A percentile compares a stretch with the other conserved stretches of the same genome.
phyloP scores from a whole-genome alignment of 2,113 vertebrate genomes.

The Sciurus niger region DNA sequence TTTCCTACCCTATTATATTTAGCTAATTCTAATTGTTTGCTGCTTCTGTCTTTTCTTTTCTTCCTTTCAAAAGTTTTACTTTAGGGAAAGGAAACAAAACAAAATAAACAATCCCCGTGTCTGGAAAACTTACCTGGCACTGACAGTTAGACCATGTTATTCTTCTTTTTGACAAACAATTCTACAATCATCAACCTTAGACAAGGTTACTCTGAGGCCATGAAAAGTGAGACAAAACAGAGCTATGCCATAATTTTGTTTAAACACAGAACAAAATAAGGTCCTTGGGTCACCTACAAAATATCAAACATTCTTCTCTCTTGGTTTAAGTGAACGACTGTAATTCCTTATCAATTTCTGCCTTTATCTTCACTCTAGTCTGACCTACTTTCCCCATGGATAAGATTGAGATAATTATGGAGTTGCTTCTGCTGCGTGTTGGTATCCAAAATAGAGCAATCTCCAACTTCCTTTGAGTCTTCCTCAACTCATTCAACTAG shows the following conservation, averaged over 20 bases:
- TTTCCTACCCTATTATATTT: not conserved
- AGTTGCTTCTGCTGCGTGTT: not conserved
- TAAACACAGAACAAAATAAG: not conserved
- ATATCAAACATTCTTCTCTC: not conserved
- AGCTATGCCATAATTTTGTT: not conserved
- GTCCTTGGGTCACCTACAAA: not conserved
- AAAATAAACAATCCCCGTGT: not conserved
- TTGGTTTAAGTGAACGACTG: not conserved
- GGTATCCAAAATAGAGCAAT: not conserved
- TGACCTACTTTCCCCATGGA: not conserved
- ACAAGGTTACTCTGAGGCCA: not conserved
- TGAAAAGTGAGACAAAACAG: not conserved
- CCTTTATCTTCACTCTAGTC: accelerated
- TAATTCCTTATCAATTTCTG: not conserved
- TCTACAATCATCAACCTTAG: not conserved
- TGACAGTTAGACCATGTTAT: not conserved
- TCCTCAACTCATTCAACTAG: not conserved
- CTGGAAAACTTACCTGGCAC: not conserved
- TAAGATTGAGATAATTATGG: not conserved
- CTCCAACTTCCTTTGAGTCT: not conserved
- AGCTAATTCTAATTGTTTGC: not conserved
- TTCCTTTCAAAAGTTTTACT: not conserved
- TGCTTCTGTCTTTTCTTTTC: not conserved
- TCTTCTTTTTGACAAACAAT: not conserved
- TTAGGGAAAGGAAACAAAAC: not conserved